Conservation (phyloP, 92 coral and sea anemone species). For the Muricea muricata region DNA sequence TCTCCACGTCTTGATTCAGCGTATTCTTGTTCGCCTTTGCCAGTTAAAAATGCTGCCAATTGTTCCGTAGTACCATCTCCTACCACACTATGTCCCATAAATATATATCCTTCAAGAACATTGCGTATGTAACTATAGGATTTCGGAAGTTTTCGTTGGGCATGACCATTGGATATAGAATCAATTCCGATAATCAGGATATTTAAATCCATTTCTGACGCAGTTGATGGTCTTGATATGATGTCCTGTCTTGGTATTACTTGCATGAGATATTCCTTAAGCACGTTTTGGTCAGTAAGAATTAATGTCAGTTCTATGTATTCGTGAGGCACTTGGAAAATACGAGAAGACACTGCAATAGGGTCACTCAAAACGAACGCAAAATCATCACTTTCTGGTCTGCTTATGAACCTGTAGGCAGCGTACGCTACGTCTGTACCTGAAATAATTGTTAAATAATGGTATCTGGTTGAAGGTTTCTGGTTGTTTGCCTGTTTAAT, state of each 20-base stretch:
- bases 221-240: conserved; percentile 44
- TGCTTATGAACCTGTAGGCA: background rate
- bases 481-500: no score
- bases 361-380: background rate
- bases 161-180: conserved; percentile 75
- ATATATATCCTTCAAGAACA: conserved; percentile 68
- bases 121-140: conserved; percentile 72
- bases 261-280: conserved; percentile 83
- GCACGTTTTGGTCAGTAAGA: conserved; percentile 56
- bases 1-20: conserved; percentile 81
- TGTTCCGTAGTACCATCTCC: conserved; percentile 98
- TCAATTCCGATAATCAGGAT: conserved; percentile 86
- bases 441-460: background rate
- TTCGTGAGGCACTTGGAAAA: conserved; percentile 49
- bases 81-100: conserved; percentile 85
- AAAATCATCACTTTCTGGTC: background rate
- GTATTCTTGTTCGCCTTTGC: conserved; percentile 78
- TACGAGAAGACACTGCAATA: background rate
- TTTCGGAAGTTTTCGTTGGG: conserved; percentile 80
- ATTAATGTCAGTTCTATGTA: conserved; percentile 74
- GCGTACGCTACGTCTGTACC: background rate
- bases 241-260: conserved; percentile 71
- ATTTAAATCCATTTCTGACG: conserved; percentile 72
- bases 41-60: conserved; percentile 83
- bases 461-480: background rate